Evolutionary conservation across 2,888 invertebrate species (phyloP).

Genomic region (Anarsia innoxiella): DNA sequence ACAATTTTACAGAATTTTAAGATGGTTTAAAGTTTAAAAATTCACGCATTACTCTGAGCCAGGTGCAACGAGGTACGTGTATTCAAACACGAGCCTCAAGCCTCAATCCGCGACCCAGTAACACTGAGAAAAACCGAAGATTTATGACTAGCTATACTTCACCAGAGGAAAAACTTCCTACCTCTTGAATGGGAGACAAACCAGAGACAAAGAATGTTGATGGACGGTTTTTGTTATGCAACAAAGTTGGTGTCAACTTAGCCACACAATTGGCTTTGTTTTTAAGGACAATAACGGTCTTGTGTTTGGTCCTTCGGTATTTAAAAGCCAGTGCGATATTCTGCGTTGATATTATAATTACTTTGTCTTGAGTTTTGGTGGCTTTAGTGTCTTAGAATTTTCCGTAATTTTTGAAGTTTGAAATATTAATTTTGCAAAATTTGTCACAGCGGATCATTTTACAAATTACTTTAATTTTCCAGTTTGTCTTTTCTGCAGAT

Average conservation of each 20-base stretch:
- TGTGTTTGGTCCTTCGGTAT: too few species aligned
- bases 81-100: conserved; percentile 30
- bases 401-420: too few species aligned
- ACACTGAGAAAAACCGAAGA: conserved; percentile 45
- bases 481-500: too few species aligned
- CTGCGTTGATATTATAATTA: too few species aligned
- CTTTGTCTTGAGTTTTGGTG: too few species aligned
- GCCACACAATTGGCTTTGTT: neutral
- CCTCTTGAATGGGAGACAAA: conserved; percentile 26
- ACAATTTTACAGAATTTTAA: too few species aligned
- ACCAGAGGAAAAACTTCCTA: conserved; percentile 32
- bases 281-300: neutral
- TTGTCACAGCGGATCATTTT: too few species aligned
- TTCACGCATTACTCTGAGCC: conserved; percentile 24
- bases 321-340: too few species aligned
- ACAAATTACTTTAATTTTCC: too few species aligned
- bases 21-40: too few species aligned
- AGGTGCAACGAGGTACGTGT: conserved; percentile 41
- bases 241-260: conserved; percentile 5
- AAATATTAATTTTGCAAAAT: too few species aligned
- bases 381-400: too few species aligned
- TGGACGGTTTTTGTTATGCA: conserved; percentile 17
- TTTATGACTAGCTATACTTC: conserved; percentile 45
- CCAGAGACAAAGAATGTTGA: conserved; percentile 29
- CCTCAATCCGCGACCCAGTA: conserved; percentile 39